A percentile compares a stretch with the other conserved stretches of the same genome.
Evolutionary conservation across 2,797 vertebrate species (phyloP).

Genomic region (Synanceia verrucosa): DNA sequence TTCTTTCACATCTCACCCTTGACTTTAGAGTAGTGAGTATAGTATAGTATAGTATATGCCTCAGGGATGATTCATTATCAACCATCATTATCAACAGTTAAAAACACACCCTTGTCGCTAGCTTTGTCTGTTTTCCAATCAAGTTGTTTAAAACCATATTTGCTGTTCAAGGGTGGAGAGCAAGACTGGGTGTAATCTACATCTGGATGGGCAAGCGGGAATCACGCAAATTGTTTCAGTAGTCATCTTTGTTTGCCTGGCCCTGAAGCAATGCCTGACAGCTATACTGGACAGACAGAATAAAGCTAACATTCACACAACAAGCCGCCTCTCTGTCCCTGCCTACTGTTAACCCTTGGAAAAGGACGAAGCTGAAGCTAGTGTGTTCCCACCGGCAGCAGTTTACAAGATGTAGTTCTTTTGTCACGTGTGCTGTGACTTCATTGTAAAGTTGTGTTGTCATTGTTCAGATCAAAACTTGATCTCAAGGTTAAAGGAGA

Average conservation of each 20-base stretch:
- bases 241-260: constrained; percentile 31
- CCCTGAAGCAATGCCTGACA: constrained; percentile 21
- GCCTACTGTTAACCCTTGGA: constrained; percentile 1
- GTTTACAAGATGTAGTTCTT: constrained; percentile 1
- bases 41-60: not conserved
- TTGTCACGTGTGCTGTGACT: not conserved
- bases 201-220: not conserved
- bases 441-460: not conserved
- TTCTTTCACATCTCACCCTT: constrained; percentile 20
- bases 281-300: constrained; percentile 20
- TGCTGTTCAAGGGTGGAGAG: constrained; percentile 1
- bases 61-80: not conserved
- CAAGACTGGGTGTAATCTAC: constrained; percentile 41
- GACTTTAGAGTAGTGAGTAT: not conserved
- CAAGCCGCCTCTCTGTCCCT: constrained; percentile 19
- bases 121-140: not conserved
- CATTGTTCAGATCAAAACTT: not conserved
- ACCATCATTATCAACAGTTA: not conserved
- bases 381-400: not conserved
- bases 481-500: not conserved
- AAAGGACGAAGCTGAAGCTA: constrained; percentile 10
- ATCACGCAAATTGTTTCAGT: constrained; percentile 35
- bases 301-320: constrained; percentile 46
- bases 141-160: not conserved
- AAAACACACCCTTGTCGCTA: constrained; percentile 4